These are phyloP conservation scores for Iphiclides podalirius DNA, from an alignment of 2,888 invertebrate species.

Conservation along the genomic window DNA sequence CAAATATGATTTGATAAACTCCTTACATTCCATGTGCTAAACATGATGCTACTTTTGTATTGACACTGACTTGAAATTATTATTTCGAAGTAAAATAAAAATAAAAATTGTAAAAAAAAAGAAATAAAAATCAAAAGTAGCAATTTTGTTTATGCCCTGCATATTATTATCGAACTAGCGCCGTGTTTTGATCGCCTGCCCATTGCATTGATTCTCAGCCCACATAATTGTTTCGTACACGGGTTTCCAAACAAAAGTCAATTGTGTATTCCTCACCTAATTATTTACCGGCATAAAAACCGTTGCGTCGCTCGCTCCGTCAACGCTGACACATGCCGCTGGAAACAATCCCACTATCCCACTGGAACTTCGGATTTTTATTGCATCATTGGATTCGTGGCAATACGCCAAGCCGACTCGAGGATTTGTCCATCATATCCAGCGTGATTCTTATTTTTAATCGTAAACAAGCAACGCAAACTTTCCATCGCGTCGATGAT, in stretches of 20 bases:
- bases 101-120: too few species aligned
- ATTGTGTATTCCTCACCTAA: constrained; percentile 14
- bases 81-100: too few species aligned
- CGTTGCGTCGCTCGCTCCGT: neutral
- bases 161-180: too few species aligned
- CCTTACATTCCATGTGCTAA: too few species aligned
- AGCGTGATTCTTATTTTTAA: constrained; percentile 49
- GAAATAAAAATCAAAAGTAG: too few species aligned
- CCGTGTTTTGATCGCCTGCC: too few species aligned
- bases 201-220: constrained; percentile 35
- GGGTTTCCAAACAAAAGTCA: constrained; percentile 4
- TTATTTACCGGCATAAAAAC: neutral
- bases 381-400: constrained; percentile 65
- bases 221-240: neutral
- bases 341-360: constrained; percentile 48
- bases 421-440: constrained; percentile 50
- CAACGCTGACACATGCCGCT: constrained; percentile 12
- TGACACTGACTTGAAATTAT: too few species aligned
- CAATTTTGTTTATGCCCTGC: too few species aligned
- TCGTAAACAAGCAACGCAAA: constrained; percentile 16
- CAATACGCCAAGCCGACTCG: constrained; percentile 55
- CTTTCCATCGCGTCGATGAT: constrained; percentile 24
- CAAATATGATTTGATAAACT: too few species aligned
- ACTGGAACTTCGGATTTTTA: constrained; percentile 68
- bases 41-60: too few species aligned